Evolutionary conservation across 2,888 invertebrate genomes (phyloP).

Genomic region (Teleogryllus oceanicus): DNA sequence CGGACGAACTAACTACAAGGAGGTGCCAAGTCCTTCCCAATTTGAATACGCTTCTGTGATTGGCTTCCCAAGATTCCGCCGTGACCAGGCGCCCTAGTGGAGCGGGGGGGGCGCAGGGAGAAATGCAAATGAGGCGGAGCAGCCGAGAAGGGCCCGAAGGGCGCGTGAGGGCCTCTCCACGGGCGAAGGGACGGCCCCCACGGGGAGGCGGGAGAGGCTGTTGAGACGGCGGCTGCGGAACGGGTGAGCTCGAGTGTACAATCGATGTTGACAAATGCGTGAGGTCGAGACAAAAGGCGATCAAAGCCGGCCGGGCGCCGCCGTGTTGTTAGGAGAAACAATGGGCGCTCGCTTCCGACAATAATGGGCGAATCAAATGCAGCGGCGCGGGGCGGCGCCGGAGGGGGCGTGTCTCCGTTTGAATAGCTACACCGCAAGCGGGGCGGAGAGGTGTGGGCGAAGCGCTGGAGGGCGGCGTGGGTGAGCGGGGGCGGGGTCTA

Average conservation of each 20-base stretch:
- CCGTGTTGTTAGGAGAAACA: not conserved
- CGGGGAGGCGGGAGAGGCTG: too few relatives aligned
- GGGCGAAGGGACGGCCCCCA: too few relatives aligned
- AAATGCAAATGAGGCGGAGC: too few relatives aligned
- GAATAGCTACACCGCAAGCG: not conserved
- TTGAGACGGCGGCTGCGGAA: not conserved
- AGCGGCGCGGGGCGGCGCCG: not conserved
- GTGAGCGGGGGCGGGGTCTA: not conserved
- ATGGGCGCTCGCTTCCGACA: not conserved
- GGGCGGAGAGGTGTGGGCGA: not conserved
- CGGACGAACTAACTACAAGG: too few relatives aligned
- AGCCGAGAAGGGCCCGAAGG: too few relatives aligned
- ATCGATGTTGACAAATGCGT: conserved; percentile 18
- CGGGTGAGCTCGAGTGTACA: not conserved
- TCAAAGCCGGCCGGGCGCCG: not conserved
- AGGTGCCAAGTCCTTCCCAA: too few relatives aligned
- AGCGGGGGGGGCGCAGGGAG: too few relatives aligned
- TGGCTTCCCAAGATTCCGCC: too few relatives aligned
- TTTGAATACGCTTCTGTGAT: too few relatives aligned
- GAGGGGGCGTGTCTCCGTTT: not conserved
- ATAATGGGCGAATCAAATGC: conserved; percentile 18
- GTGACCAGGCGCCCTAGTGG: too few relatives aligned
- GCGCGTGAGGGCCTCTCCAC: too few relatives aligned
- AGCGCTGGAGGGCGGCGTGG: not conserved
- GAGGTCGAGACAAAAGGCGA: not conserved